These are phyloP conservation scores for Peromyscus melanophrys DNA, from an alignment of 2,797 vertebrate genomes.

Conservation along the genomic window DNA sequence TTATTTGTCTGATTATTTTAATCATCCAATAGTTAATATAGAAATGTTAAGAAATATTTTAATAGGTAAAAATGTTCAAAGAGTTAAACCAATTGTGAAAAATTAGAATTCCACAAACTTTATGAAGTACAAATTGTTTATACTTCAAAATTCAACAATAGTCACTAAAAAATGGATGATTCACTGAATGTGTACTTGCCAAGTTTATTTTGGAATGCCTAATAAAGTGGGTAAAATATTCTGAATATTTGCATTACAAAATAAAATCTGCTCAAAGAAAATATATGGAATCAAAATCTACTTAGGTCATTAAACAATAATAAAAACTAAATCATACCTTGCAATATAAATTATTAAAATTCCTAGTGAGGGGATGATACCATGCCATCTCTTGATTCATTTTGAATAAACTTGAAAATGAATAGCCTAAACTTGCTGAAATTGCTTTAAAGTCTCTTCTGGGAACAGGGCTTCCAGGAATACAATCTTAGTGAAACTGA, in stretches of 20 bases:
- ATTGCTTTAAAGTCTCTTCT: slow-evolving; percentile 61
- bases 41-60: neutral
- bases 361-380: slow-evolving; percentile 41
- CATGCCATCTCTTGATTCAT: slow-evolving; percentile 10
- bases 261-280: slow-evolving; percentile 51
- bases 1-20: slow-evolving; percentile 40
- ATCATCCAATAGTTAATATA: neutral
- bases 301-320: slow-evolving; percentile 61
- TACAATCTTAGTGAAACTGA: slow-evolving; percentile 5
- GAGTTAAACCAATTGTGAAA: neutral
- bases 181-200: neutral
- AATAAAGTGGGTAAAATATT: neutral
- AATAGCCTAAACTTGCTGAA: slow-evolving; percentile 60
- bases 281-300: slow-evolving; percentile 24
- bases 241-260: neutral
- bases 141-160: slow-evolving; percentile 30
- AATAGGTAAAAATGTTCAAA: neutral
- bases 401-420: slow-evolving; percentile 66
- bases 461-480: slow-evolving; percentile 61
- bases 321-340: slow-evolving; percentile 53
- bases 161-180: slow-evolving; percentile 13
- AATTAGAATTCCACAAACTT: neutral
- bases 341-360: slow-evolving; percentile 52
- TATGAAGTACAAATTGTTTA: neutral
- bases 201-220: slow-evolving; percentile 18